A percentile compares a stretch with the other conserved stretches of the same genome.
Conservation (phyloP, 1,140 invertebrate species). For the Procambarus virginalis region DNA sequence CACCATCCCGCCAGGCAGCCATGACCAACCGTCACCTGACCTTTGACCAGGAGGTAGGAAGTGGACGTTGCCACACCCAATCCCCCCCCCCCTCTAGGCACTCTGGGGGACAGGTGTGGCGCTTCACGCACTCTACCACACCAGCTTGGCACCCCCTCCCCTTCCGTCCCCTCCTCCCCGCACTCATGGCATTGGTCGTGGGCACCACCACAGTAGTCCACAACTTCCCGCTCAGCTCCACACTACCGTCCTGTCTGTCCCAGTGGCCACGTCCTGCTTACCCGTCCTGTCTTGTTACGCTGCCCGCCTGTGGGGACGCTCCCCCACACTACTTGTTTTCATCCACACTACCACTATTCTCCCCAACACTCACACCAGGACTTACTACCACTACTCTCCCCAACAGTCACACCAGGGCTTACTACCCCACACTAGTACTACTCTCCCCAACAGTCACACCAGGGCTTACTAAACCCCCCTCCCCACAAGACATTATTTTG, state of each 20-base stretch:
- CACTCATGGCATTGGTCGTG: neutral
- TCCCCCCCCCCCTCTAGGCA: neutral
- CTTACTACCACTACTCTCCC: neutral
- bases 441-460: neutral
- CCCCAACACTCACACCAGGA: neutral
- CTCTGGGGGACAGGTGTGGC: neutral
- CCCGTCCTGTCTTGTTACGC: no score
- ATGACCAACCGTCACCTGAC: conserved; percentile 28
- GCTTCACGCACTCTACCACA: conserved; percentile 33
- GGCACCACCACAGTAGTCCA: no score
- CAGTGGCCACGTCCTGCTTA: neutral
- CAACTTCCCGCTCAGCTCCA: no score
- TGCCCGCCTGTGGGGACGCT: no score
- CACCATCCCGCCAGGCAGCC: neutral
- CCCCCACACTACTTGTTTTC: no score
- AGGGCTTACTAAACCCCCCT: neutral
- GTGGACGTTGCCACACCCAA: conserved; percentile 5
- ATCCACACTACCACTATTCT: neutral
- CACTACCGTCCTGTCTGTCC: no score
- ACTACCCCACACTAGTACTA: neutral
- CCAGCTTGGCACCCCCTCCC: neutral
- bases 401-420: neutral
- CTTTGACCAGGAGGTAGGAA: conserved; percentile 45
- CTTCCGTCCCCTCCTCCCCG: neutral
- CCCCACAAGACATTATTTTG: neutral